Percentiles rank a stretch among this genome's conserved stretches.
Conservation (phyloP, 2,797 vertebrate genomes). For the Sebastes reedi region DNA sequence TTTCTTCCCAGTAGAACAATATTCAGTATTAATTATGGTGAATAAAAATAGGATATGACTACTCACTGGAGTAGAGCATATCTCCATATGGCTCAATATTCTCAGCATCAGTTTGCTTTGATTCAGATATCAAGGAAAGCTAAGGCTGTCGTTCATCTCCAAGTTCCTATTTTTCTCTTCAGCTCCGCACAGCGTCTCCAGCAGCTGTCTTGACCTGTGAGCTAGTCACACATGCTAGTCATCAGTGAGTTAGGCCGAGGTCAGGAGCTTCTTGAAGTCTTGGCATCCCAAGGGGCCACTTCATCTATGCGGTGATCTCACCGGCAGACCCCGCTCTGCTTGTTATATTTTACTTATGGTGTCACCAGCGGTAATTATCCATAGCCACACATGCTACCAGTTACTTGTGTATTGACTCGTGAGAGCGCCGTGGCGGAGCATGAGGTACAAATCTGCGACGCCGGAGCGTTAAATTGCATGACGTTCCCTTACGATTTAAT, state of each 20-base stretch:
- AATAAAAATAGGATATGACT: slow-evolving; percentile 48
- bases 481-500: slow-evolving; percentile 71
- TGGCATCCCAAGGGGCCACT: slow-evolving; percentile 79
- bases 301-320: slow-evolving; percentile 84
- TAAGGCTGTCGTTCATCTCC: slow-evolving; percentile 63
- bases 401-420: slow-evolving; percentile 69
- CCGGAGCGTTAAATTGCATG: slow-evolving; percentile 66
- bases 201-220: slow-evolving; percentile 80
- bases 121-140: slow-evolving; percentile 65
- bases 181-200: slow-evolving; percentile 66
- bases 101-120: slow-evolving; percentile 43
- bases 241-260: slow-evolving; percentile 83
- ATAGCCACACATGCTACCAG: slow-evolving; percentile 82
- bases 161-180: slow-evolving; percentile 51
- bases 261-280: slow-evolving; percentile 87
- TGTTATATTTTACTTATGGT: slow-evolving; percentile 85
- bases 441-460: slow-evolving; percentile 73
- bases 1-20: slow-evolving; percentile 29
- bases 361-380: slow-evolving; percentile 83
- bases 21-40: slow-evolving; percentile 54
- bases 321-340: slow-evolving; percentile 75
- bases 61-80: slow-evolving; percentile 23
- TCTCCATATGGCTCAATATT: slow-evolving; percentile 65
- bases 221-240: slow-evolving; percentile 85
- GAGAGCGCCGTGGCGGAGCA: slow-evolving; percentile 40